phyloP scores from a whole-genome alignment of 2,888 invertebrate species.

The Lepidochrysops patricia region DNA sequence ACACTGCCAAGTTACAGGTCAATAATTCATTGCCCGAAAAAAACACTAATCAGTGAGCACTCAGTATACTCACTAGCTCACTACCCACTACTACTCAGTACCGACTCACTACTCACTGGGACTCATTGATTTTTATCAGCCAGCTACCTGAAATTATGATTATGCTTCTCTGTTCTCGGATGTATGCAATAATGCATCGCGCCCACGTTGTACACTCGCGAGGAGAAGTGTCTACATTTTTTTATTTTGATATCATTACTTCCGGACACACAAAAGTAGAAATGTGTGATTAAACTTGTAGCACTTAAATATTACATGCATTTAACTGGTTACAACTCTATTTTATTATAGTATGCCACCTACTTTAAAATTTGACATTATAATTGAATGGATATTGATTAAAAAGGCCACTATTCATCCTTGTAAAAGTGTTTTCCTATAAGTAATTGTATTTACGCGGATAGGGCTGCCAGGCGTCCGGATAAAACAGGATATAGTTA shows the following conservation, averaged over 20 bases:
- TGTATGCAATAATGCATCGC: conserved; percentile 24
- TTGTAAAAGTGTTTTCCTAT: no score
- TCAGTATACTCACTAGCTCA: neutral
- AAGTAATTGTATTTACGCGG: no score
- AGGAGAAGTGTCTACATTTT: neutral
- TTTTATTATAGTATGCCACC: no score
- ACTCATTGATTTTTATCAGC: conserved; percentile 28
- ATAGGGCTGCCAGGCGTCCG: no score
- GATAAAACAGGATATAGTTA: no score
- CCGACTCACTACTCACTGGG: conserved; percentile 43
- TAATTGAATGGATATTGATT: no score
- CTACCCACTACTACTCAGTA: conserved; percentile 23
- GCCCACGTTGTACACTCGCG: conserved; percentile 19
- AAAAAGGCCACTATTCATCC: no score
- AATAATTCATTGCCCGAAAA: conserved; percentile 56
- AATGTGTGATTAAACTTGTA: no score
- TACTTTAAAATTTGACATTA: no score
- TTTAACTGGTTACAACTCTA: no score
- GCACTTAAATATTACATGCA: no score
- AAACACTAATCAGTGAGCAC: conserved; percentile 38
- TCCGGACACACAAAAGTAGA: no score
- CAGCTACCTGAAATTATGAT: conserved; percentile 26
- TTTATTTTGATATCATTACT: neutral
- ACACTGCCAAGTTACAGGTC: conserved; percentile 56
- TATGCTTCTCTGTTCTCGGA: conserved; percentile 19